Evolutionary conservation across 23 tunicate species (phyloP).

Genomic region (Botrylloides violaceus): DNA sequence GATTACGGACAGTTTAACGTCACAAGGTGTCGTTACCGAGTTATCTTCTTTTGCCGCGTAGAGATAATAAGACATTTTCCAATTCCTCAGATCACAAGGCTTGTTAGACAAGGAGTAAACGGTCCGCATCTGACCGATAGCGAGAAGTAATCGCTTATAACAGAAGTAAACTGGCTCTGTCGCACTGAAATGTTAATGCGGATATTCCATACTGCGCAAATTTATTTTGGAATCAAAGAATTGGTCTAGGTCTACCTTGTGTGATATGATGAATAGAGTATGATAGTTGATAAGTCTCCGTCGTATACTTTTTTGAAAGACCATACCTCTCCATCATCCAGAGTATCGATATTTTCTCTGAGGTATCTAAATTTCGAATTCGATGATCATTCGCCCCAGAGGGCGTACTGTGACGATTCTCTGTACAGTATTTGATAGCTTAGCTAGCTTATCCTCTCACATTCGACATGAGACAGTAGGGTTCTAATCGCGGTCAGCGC

Average conservation of each 20-base stretch:
- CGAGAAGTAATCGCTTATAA: conserved; percentile 10
- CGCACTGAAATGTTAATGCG: conserved; percentile 3
- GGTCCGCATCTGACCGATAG: conserved; percentile 26
- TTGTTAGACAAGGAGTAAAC: conserved; percentile 25
- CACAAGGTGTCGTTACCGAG: neutral
- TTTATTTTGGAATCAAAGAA: no score
- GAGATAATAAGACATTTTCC: conserved; percentile 38
- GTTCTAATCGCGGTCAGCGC: no score
- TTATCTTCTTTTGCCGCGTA: conserved; percentile 19
- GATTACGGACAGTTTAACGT: no score
- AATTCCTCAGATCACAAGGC: conserved; percentile 22
- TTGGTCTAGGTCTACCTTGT: neutral
- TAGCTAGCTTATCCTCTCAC: no score
- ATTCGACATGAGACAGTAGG: no score
- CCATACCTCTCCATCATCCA: neutral
- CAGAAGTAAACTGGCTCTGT: conserved; percentile 39
- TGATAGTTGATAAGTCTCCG: conserved; percentile 15
- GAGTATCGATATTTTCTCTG: conserved; percentile 23
- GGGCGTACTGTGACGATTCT: no score
- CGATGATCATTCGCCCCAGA: no score
- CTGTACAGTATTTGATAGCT: no score
- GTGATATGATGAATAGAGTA: conserved; percentile 1
- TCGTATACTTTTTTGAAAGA: neutral
- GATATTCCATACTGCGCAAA: neutral
- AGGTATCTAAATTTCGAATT: conserved; percentile 37